phyloP scores from a whole-genome alignment of 2,113 vertebrate species.

The Gopherus evgoodei region DNA sequence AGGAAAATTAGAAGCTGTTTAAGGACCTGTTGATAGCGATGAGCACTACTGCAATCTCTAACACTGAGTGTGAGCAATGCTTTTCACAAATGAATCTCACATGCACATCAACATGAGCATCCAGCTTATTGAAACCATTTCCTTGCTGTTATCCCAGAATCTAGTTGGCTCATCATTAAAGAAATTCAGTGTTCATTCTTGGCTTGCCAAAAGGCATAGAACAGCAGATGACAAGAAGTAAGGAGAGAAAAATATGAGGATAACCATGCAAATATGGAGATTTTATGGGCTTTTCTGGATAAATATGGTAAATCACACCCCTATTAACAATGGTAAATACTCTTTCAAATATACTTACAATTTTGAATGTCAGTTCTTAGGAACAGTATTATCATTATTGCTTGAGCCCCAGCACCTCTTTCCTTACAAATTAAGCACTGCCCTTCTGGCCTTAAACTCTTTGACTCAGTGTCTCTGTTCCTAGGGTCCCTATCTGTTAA shows the following conservation, averaged over 20 bases:
- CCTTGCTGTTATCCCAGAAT: neutral
- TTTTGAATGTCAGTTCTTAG: neutral
- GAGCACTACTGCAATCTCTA: neutral
- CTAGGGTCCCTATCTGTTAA: neutral
- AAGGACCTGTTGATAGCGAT: neutral
- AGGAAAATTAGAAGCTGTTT: too few species aligned
- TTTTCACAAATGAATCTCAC: neutral
- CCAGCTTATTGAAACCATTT: constrained; percentile 1
- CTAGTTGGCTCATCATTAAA: too few species aligned
- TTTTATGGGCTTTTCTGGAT: too few species aligned
- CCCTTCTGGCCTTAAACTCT: neutral
- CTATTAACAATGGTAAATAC: neutral
- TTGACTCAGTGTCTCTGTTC: neutral
- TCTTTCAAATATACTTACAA: neutral
- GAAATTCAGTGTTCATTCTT: too few species aligned
- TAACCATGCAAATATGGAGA: too few species aligned
- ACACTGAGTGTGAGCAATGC: neutral
- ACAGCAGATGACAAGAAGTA: too few species aligned
- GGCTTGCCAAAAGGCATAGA: too few species aligned
- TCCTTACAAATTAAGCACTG: neutral
- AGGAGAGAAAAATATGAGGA: too few species aligned
- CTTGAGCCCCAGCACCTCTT: neutral
- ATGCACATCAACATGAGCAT: neutral
- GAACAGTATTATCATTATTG: neutral
- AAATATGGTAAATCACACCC: neutral